A percentile compares a stretch with the other conserved stretches of the same genome.
Evolutionary conservation across 1,140 invertebrate species (phyloP).

Genomic region (Anastrepha ludens): DNA sequence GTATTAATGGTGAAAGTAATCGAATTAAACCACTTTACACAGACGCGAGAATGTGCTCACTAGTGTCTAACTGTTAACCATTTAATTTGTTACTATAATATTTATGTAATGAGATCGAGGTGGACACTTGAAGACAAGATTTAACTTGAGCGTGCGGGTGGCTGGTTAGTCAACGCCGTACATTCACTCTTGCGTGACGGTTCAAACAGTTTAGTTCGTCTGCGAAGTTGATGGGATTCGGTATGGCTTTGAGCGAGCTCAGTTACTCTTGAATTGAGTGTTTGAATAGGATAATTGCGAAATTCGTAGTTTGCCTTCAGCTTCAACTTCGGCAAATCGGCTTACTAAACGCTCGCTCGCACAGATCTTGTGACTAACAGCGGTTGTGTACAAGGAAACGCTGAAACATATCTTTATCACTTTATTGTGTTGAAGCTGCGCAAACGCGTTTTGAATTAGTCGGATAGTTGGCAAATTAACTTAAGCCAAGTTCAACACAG

Average conservation of each 20-base stretch:
- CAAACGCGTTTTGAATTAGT: not conserved
- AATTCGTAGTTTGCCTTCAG: not conserved
- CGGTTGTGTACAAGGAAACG: not conserved
- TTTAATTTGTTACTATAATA: not conserved
- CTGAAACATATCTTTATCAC: not conserved
- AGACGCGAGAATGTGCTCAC: not conserved
- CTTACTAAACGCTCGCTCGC: not conserved
- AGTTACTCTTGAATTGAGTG: not conserved
- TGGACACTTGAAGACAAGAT: slow-evolving; percentile 35
- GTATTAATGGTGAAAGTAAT: slow-evolving; percentile 21
- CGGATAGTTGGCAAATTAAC: not conserved
- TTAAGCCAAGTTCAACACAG: not conserved
- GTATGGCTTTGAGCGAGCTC: slow-evolving; percentile 6
- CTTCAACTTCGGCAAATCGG: not conserved
- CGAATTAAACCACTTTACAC: slow-evolving; percentile 12
- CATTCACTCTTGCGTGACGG: not conserved
- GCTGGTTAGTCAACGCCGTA: not conserved
- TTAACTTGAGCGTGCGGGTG: slow-evolving; percentile 1
- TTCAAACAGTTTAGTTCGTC: slow-evolving; percentile 15
- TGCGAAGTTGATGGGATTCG: slow-evolving; percentile 7
- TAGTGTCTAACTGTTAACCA: not conserved
- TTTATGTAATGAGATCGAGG: not conserved
- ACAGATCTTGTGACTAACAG: not conserved
- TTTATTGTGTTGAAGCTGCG: not conserved
- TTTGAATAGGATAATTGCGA: too few species aligned